These are phyloP conservation scores for Brachionus rotundiformis DNA, from an alignment of 1,140 invertebrate genomes.

Conservation along the genomic window DNA sequence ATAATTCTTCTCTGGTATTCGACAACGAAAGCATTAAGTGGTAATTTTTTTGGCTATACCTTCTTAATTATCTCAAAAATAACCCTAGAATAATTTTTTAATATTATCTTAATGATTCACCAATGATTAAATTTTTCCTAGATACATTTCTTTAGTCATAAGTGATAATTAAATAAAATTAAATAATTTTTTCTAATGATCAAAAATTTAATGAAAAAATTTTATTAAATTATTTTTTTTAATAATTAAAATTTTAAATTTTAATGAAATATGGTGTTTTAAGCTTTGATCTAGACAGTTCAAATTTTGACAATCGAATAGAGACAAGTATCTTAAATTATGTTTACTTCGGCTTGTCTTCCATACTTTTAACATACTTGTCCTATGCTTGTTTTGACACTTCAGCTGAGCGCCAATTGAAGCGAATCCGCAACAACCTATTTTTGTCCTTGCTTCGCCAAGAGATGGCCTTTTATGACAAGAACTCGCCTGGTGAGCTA, in stretches of 20 bases:
- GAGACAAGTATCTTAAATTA: neutral
- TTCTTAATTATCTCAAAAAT: neutral
- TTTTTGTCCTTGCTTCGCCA: constrained; percentile 36
- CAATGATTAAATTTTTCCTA: too few relatives aligned
- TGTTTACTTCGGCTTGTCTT: neutral
- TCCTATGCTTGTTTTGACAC: constrained; percentile 10
- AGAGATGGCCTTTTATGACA: constrained; percentile 48
- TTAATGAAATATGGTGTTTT: neutral
- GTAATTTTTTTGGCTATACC: neutral
- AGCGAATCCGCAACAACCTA: constrained; percentile 39
- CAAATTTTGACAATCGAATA: constrained; percentile 33
- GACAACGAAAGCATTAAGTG: neutral
- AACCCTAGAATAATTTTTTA: neutral
- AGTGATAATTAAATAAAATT: too few relatives aligned
- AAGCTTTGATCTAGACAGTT: neutral
- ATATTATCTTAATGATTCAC: neutral
- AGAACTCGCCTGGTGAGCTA: neutral
- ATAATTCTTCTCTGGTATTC: neutral
- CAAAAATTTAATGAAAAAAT: too few relatives aligned
- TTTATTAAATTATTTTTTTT: too few relatives aligned
- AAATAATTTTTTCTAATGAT: too few relatives aligned
- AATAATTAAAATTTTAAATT: neutral
- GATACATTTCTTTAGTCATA: too few relatives aligned
- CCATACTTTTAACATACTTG: neutral
- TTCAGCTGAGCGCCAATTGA: constrained; percentile 39